Evolutionary conservation across 2,113 vertebrate genomes (phyloP).

Genomic region (Datnioides undecimradiatus): DNA sequence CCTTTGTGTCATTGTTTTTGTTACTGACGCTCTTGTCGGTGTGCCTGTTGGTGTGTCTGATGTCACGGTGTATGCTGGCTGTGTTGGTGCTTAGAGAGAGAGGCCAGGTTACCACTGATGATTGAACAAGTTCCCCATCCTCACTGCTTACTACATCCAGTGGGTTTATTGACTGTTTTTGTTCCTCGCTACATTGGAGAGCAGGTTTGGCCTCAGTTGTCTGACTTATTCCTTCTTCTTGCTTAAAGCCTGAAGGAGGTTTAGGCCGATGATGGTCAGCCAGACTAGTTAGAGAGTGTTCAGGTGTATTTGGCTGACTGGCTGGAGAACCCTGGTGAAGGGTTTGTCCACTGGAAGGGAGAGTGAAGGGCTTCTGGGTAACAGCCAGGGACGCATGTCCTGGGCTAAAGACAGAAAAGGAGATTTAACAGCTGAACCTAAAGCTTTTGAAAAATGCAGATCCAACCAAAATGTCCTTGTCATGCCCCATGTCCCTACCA

Average conservation of each 20-base stretch:
- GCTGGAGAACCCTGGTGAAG: slow-evolving; percentile 23
- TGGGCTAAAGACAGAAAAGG: slow-evolving; percentile 72
- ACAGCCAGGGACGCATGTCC: slow-evolving; percentile 9
- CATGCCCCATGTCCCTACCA: slow-evolving; percentile 30
- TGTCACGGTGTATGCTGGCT: background rate
- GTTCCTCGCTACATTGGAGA: background rate
- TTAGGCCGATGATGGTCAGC: background rate
- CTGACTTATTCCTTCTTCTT: slow-evolving; percentile 49
- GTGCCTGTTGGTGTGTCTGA: background rate
- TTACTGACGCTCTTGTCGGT: background rate
- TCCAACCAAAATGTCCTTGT: background rate
- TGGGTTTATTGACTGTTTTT: slow-evolving; percentile 14
- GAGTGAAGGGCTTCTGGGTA: slow-evolving; percentile 31
- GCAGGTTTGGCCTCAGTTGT: background rate
- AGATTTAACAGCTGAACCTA: slow-evolving; percentile 55
- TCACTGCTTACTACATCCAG: slow-evolving; percentile 10
- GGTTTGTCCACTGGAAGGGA: slow-evolving; percentile 21
- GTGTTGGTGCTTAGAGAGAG: slow-evolving; percentile 35
- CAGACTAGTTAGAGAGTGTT: slow-evolving; percentile 13
- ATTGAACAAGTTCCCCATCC: slow-evolving; percentile 41
- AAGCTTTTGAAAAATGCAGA: slow-evolving; percentile 18
- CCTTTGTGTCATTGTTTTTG: background rate
- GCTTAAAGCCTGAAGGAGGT: slow-evolving; percentile 32
- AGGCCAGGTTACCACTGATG: slow-evolving; percentile 66
- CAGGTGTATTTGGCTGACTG: slow-evolving; percentile 27